Evolutionary conservation across 2,113 vertebrate species (phyloP).

Genomic region (Neodon shergylaensis): DNA sequence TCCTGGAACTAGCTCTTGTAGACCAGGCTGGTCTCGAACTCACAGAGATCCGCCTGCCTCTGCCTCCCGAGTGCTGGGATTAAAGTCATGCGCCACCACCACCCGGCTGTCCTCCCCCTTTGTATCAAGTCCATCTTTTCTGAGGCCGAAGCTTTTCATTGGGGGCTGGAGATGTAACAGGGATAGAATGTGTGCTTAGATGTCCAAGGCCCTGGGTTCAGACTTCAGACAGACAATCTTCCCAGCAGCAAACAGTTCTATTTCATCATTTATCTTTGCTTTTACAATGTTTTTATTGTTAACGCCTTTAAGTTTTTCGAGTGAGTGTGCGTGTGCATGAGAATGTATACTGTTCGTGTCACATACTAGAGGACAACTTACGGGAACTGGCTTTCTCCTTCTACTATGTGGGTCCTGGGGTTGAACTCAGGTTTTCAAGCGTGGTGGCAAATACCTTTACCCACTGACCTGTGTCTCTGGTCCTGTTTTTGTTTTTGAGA

Average conservation of each 20-base stretch:
- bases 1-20: too few species aligned
- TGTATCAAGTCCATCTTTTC: too few species aligned
- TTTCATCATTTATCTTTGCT: background rate
- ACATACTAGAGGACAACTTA: background rate
- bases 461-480: background rate
- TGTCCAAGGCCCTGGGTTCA: background rate
- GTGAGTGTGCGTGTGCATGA: background rate
- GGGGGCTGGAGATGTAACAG: background rate
- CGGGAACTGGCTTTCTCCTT: background rate
- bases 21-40: too few species aligned
- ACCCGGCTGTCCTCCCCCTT: too few species aligned
- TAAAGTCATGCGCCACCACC: too few species aligned
- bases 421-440: background rate
- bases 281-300: background rate
- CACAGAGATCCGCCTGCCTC: too few species aligned
- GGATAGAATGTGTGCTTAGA: background rate
- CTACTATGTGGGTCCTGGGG: background rate
- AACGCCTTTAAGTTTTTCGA: background rate
- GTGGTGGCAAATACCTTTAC: background rate
- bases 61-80: too few species aligned
- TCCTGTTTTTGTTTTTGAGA: background rate
- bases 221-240: background rate
- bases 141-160: background rate
- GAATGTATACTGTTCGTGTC: background rate
- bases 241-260: slow-evolving; percentile 25